Conservation (phyloP, 2,797 vertebrate genomes). For the Urocyon cinereoargenteus region DNA sequence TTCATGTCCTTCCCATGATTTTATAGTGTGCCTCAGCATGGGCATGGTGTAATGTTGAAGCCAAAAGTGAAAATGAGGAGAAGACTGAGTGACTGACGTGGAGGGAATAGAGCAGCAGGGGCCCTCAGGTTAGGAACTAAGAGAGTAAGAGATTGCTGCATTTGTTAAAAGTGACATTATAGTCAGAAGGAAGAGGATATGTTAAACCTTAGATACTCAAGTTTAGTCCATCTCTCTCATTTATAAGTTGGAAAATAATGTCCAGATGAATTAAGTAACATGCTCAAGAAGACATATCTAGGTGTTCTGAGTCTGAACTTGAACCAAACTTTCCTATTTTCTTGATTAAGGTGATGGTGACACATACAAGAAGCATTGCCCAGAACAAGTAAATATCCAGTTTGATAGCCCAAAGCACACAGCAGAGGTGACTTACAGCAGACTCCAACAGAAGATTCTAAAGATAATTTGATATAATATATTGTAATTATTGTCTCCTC, state of each 20-base stretch:
- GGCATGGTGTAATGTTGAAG: neutral
- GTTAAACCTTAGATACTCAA: neutral
- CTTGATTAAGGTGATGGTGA: neutral
- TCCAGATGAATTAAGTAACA: neutral
- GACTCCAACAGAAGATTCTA: neutral
- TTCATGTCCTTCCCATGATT: neutral
- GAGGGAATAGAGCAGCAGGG: neutral
- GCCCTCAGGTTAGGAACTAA: neutral
- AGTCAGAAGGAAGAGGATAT: neutral
- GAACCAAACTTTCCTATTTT: neutral
- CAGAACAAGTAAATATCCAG: neutral
- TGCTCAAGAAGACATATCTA: neutral
- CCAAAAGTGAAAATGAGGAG: neutral
- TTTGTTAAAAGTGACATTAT: neutral
- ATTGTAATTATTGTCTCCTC: neutral
- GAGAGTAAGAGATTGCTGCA: neutral
- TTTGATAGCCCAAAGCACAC: neutral
- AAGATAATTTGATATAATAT: neutral
- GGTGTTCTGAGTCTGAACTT: neutral
- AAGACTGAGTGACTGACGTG: neutral
- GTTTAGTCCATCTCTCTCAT: neutral
- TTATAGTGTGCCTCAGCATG: neutral
- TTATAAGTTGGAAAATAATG: slow-evolving; percentile 34
- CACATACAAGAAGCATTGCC: neutral
- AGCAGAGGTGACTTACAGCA: neutral